A percentile compares a stretch with the other conserved stretches of the same genome.
These are phyloP conservation scores for Caenorhabditis afra DNA, from an alignment of 2,888 invertebrate genomes.

Conservation along the genomic window DNA sequence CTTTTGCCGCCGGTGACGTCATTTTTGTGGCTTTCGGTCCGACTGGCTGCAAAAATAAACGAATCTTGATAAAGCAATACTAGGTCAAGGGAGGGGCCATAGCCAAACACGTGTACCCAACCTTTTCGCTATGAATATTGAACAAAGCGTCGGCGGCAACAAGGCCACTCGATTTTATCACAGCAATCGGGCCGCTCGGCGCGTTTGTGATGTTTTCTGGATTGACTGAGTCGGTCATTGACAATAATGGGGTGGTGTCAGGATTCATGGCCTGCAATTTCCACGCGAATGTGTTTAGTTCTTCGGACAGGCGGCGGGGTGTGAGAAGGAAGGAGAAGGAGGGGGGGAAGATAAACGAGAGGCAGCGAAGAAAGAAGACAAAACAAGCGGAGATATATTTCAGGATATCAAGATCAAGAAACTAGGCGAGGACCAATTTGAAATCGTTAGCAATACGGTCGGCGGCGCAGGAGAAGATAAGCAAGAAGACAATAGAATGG, in stretches of 20 bases:
- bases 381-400: background rate
- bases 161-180: conserved; percentile 12
- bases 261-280: conserved; percentile 29
- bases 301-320: background rate
- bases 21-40: background rate
- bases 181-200: conserved; percentile 5
- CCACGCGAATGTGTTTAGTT: background rate
- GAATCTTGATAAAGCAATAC: no score
- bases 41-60: no score
- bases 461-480: conserved; percentile 34
- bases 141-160: conserved; percentile 9
- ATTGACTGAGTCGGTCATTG: conserved; percentile 17
- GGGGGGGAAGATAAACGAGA: background rate
- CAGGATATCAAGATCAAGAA: conserved; percentile 54
- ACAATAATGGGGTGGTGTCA: conserved; percentile 23
- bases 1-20: background rate
- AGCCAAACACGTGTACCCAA: background rate
- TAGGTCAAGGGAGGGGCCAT: no score
- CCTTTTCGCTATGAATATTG: conserved; percentile 15
- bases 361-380: background rate
- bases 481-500: background rate
- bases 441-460: conserved; percentile 48
- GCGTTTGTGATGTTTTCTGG: conserved; percentile 17
- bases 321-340: background rate
- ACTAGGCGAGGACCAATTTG: conserved; percentile 31